phyloP scores from a whole-genome alignment of 2,797 vertebrate species.

The Champsocephalus esox region DNA sequence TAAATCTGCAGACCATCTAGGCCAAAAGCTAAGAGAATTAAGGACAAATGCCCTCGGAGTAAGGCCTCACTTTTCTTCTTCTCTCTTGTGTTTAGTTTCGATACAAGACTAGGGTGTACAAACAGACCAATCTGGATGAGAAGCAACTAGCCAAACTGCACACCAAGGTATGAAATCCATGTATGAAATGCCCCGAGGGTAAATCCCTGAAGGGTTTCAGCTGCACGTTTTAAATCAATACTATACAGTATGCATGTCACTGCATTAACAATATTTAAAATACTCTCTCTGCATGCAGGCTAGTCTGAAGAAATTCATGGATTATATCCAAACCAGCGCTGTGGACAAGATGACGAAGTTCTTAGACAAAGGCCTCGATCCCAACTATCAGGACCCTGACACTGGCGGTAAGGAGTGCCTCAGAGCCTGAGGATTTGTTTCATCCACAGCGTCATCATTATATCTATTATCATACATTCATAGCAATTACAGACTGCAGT shows the following conservation, averaged over 20 bases:
- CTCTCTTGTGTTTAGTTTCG: constrained; percentile 86
- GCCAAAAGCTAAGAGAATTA: constrained; percentile 69
- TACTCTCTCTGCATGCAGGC: constrained; percentile 80
- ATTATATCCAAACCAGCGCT: constrained; percentile 91
- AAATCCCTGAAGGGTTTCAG: constrained; percentile 3
- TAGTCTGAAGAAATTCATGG: constrained; percentile 93
- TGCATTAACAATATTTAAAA: not conserved
- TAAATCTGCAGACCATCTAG: constrained; percentile 64
- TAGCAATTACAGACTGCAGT: not conserved
- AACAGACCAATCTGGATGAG: constrained; percentile 95
- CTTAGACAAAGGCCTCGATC: constrained; percentile 93
- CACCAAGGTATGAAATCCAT: constrained; percentile 87
- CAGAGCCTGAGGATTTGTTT: not conserved
- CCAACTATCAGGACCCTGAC: constrained; percentile 93
- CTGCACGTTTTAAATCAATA: not conserved
- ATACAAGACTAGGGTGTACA: constrained; percentile 96
- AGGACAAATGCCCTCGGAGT: constrained; percentile 60
- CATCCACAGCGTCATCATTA: not conserved
- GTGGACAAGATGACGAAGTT: constrained; percentile 92
- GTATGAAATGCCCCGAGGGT: not conserved
- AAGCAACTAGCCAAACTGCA: constrained; percentile 95
- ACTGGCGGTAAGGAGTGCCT: constrained; percentile 85
- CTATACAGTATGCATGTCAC: not conserved
- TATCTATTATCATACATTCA: not conserved
- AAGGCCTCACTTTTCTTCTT: constrained; percentile 55